A percentile compares a stretch with the other conserved stretches of the same genome.
Evolutionary conservation across 2,797 vertebrate species (phyloP).

Genomic region (Pempheris klunzingeri): DNA sequence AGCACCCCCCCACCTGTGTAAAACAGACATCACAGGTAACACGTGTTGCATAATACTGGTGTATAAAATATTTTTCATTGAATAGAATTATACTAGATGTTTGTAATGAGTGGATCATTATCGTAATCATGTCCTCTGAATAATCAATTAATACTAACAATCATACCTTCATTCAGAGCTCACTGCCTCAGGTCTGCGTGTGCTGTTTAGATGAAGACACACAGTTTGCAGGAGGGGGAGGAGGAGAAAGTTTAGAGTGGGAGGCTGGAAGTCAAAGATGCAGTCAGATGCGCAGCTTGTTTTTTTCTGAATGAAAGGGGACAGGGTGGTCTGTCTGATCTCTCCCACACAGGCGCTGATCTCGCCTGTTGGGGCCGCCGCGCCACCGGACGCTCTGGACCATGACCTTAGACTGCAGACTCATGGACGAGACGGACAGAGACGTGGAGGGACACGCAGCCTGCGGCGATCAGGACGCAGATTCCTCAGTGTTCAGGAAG

Average conservation of each 20-base stretch:
- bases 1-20: too few relatives aligned
- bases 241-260: slow-evolving; percentile 38
- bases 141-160: background rate
- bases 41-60: background rate
- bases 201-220: slow-evolving; percentile 31
- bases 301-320: slow-evolving; percentile 73
- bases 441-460: slow-evolving; percentile 65
- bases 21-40: background rate
- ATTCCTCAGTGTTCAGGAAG: slow-evolving; percentile 5
- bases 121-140: background rate
- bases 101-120: background rate
- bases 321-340: slow-evolving; percentile 40
- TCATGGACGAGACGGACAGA: slow-evolving; percentile 72
- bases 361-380: slow-evolving; percentile 59
- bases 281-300: slow-evolving; percentile 52
- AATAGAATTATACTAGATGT: background rate
- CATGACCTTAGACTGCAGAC: slow-evolving; percentile 78
- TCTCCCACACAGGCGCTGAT: slow-evolving; percentile 47
- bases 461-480: slow-evolving; percentile 22
- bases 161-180: background rate
- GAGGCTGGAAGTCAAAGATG: slow-evolving; percentile 52
- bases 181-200: background rate
- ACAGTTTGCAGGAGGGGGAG: slow-evolving; percentile 32
- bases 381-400: slow-evolving; percentile 57
- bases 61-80: background rate